Percentiles rank a stretch among this genome's conserved stretches.
Conservation (phyloP, 2,888 invertebrate genomes). For the Saturnia pavonia region DNA sequence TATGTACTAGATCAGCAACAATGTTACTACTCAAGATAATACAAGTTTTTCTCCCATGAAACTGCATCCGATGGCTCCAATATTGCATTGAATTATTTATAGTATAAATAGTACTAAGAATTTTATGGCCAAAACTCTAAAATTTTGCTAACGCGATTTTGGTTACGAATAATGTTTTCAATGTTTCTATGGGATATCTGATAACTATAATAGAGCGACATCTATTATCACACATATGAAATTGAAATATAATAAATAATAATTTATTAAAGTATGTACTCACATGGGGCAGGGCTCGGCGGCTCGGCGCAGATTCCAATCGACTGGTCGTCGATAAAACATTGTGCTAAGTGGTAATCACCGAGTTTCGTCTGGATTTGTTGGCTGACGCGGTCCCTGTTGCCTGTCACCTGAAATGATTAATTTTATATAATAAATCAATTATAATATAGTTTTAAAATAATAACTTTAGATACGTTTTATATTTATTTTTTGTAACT, state of each 20-base stretch:
- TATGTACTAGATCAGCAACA: too few species aligned
- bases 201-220: slow-evolving; percentile 1
- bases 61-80: background rate
- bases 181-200: background rate
- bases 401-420: slow-evolving; percentile 83
- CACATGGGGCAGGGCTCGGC: slow-evolving; percentile 84
- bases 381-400: slow-evolving; percentile 83
- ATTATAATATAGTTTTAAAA: background rate
- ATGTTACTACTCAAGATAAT: too few species aligned
- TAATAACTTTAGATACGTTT: too few species aligned
- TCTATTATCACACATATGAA: background rate
- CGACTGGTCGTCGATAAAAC: slow-evolving; percentile 84
- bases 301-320: slow-evolving; percentile 87
- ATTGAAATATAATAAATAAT: background rate
- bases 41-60: too few species aligned
- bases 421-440: background rate
- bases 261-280: slow-evolving; percentile 46
- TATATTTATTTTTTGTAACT: too few species aligned
- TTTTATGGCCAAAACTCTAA: background rate
- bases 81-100: background rate
- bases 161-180: background rate
- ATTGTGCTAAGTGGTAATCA: slow-evolving; percentile 85
- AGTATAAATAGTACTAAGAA: too few species aligned
- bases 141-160: background rate
- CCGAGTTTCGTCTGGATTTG: slow-evolving; percentile 88